phyloP scores from a whole-genome alignment of 2,113 vertebrate genomes.

The Nannospalax galili region DNA sequence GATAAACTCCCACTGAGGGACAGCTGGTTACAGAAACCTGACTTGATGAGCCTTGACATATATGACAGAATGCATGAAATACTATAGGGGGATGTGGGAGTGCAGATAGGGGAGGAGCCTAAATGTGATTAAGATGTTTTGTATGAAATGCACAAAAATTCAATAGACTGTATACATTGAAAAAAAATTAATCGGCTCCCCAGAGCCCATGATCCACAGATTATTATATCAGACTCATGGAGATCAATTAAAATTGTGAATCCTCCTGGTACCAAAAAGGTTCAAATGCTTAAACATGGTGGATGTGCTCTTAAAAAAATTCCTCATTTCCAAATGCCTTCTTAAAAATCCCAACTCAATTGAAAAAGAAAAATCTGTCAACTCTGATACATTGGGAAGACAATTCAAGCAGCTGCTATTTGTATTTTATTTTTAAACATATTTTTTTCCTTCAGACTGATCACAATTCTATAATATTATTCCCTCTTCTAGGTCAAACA shows the following conservation, averaged over 20 bases:
- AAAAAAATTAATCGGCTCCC: background rate
- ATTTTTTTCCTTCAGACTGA: slow-evolving; percentile 79
- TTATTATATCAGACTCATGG: slow-evolving; percentile 3
- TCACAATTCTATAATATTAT: slow-evolving; percentile 82
- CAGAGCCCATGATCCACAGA: background rate
- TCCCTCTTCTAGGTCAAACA: slow-evolving; percentile 85
- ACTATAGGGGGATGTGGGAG: too few relatives aligned
- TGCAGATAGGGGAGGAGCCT: too few relatives aligned
- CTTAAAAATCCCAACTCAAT: slow-evolving; percentile 68
- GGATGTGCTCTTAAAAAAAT: slow-evolving; percentile 24
- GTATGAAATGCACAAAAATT: too few relatives aligned
- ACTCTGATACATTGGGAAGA: slow-evolving; percentile 78
- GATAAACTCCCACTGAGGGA: too few relatives aligned
- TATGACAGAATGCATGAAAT: too few relatives aligned
- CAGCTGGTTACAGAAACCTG: too few relatives aligned
- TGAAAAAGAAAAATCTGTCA: slow-evolving; percentile 77
- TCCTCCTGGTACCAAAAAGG: background rate
- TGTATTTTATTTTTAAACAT: slow-evolving; percentile 82
- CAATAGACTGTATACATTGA: too few relatives aligned
- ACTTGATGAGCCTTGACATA: too few relatives aligned
- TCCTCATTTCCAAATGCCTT: slow-evolving; percentile 66
- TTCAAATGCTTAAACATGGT: background rate
- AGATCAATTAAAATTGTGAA: background rate
- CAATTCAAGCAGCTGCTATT: slow-evolving; percentile 84
- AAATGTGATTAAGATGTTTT: too few relatives aligned